Evolutionary conservation across 2,797 vertebrate genomes (phyloP), one percentile per base, ranked within the genome.

Genomic region (Manis javanica): DNA sequence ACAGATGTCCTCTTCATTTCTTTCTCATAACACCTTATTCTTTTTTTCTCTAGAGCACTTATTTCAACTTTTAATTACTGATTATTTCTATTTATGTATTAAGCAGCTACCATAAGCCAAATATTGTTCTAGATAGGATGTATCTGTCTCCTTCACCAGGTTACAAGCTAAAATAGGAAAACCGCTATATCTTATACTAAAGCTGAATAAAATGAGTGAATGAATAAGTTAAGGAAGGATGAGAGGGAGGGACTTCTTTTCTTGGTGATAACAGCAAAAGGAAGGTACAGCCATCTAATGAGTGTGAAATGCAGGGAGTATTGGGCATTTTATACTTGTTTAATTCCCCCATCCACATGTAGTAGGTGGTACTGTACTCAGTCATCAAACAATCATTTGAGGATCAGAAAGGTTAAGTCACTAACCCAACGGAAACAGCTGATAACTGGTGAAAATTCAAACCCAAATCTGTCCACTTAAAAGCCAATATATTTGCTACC

Each of bases 311-410:
- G 7, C 5, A 64, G 51, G 6, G 68, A 66, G 9, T 23, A 18
- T 3, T 59, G 16, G 61, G 19, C 16, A 89, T 84, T 91, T 77
- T 51, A 78, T 14, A 46, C 39, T 91, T 92, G 21, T 57, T 93
- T 87, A 90, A 84, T 87, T 75, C 3, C 3, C 18, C 29, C 39
- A 61, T 53, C 19, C 46, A 49, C 6, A 63, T 46, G 24, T 5
- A 79, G 23, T n/a, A 96, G 16, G 94, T 9, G 63, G 3, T 51
- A 87, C 10, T 7, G 15, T 86, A 86, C 3, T 91, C 39, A 94
- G 85, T 72, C 26, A 42, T 82, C 49, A 92, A 92, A 91, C 21
- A 46, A 84, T 75, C 93, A 97, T 57, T 84, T 79, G 77, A 91
- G 4, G 16, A 77, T 89, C 46, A 94, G 42, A 88, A 23, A 64